A percentile compares a stretch with the other conserved stretches of the same genome.
phyloP scores from a whole-genome alignment of 2,888 invertebrate species.

The Athetis lepigone region DNA sequence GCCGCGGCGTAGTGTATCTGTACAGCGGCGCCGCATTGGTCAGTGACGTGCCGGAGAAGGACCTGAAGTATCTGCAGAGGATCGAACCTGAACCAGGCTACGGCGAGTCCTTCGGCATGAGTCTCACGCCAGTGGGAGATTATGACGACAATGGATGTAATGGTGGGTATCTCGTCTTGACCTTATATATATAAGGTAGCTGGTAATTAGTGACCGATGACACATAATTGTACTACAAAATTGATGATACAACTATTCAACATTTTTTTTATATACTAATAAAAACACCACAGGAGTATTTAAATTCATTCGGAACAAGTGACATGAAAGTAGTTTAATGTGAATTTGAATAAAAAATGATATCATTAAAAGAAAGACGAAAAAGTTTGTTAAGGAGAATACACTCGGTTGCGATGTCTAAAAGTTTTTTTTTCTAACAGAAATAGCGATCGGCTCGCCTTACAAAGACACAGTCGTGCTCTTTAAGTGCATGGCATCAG shows the following conservation, averaged over 20 bases:
- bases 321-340: no score
- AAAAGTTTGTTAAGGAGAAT: no score
- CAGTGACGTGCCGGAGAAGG: not conserved
- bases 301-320: no score
- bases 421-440: conserved; percentile 66
- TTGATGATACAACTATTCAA: no score
- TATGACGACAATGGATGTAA: conserved; percentile 48
- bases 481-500: conserved; percentile 70
- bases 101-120: conserved; percentile 39
- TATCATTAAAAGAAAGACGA: not conserved
- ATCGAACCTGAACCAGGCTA: conserved; percentile 19
- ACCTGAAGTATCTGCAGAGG: conserved; percentile 25
- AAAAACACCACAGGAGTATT: no score
- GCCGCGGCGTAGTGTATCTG: conserved; percentile 37
- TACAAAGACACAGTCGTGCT: conserved; percentile 69
- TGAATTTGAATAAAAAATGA: no score
- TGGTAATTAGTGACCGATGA: no score
- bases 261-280: no score
- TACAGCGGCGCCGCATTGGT: conserved; percentile 42
- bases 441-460: conserved; percentile 79
- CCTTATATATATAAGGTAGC: no score
- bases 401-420: not conserved
- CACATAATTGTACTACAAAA: no score
- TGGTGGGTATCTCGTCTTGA: conserved; percentile 14
- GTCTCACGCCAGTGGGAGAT: conserved; percentile 37